A percentile compares a stretch with the other conserved stretches of the same genome.
These are phyloP conservation scores for Lanius ludovicianus DNA, from an alignment of 2,113 vertebrate genomes.

Conservation along the genomic window DNA sequence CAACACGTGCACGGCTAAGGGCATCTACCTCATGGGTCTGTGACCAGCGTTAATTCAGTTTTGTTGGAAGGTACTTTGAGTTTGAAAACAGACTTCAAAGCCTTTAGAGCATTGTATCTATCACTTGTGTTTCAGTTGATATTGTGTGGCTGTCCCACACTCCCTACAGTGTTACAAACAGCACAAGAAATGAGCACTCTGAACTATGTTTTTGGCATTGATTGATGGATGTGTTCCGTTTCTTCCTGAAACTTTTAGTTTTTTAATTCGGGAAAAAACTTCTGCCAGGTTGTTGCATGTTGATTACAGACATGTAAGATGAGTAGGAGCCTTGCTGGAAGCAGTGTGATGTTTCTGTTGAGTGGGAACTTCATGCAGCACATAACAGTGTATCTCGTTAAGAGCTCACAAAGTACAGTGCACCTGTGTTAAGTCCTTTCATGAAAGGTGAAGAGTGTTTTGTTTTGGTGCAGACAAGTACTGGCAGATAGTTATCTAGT, in stretches of 20 bases:
- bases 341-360: background rate
- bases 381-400: background rate
- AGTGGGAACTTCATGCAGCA: background rate
- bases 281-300: background rate
- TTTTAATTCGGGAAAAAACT: background rate
- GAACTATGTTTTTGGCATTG: background rate
- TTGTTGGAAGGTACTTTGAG: background rate
- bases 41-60: background rate
- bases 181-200: rapidly evolving
- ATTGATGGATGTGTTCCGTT: background rate
- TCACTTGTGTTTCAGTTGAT: background rate
- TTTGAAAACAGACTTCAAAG: background rate
- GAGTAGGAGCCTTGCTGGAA: background rate
- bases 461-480: background rate
- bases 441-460: background rate
- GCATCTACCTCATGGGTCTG: background rate
- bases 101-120: background rate
- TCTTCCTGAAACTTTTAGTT: background rate
- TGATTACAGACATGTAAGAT: background rate
- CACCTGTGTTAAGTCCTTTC: background rate
- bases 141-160: background rate
- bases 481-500: background rate
- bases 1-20: background rate
- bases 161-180: background rate
- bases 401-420: rapidly evolving